These are phyloP conservation scores for Hylomyscus alleni DNA, from an alignment of 2,797 vertebrate species.

Conservation along the genomic window DNA sequence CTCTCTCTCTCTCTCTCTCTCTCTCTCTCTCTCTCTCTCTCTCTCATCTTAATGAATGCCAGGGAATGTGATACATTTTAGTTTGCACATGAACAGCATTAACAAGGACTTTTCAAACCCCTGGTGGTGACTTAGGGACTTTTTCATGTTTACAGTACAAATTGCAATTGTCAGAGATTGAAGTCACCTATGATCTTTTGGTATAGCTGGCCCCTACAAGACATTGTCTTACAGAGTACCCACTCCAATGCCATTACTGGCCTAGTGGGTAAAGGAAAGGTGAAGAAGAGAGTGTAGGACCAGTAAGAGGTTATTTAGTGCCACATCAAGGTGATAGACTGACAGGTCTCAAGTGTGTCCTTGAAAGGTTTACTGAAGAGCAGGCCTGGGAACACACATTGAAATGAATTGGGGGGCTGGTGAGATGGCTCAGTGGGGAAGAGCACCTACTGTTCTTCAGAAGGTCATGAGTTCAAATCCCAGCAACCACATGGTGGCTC, in stretches of 20 bases:
- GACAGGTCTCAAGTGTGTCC: not conserved
- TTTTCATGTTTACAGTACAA: not conserved
- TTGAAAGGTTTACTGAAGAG: not conserved
- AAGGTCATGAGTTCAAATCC: no score
- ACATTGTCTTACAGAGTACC: not conserved
- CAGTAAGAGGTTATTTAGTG: not conserved
- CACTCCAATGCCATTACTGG: not conserved
- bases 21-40: not conserved
- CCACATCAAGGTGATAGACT: not conserved
- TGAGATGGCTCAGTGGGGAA: no score
- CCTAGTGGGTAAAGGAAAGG: not conserved
- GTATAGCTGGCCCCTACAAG: not conserved
- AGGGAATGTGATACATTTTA: conserved; percentile 1
- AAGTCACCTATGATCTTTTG: not conserved
- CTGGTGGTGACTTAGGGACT: not conserved
- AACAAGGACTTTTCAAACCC: not conserved
- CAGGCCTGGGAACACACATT: not conserved
- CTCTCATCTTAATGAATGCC: not conserved
- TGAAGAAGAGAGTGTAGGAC: not conserved
- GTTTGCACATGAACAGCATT: not conserved
- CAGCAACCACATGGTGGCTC: no score
- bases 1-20: no score
- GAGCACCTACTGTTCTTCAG: no score
- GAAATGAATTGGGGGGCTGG: not conserved
- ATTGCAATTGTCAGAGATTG: not conserved